Percentiles rank a stretch among this genome's conserved stretches.
phyloP scores from a whole-genome alignment of 2,113 vertebrate species.

The Euleptes europaea region DNA sequence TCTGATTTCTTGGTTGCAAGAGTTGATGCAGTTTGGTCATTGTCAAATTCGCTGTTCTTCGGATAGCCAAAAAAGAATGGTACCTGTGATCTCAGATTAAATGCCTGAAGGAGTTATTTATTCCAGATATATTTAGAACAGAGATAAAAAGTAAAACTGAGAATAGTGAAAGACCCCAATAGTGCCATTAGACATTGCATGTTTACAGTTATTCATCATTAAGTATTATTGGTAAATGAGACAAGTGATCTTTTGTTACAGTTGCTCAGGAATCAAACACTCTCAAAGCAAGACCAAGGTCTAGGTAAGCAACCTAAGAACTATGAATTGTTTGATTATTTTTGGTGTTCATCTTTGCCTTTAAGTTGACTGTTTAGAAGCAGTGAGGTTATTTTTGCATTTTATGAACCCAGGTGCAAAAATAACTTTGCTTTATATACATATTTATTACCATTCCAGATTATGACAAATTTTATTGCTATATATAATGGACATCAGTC shows the following conservation, averaged over 20 bases:
- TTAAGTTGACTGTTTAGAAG: not conserved
- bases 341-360: not conserved
- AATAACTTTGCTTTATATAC: fast-evolving
- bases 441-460: not conserved
- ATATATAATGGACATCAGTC: not conserved
- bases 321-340: not conserved
- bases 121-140: not conserved
- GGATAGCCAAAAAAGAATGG: not conserved
- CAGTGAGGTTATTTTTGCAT: not conserved
- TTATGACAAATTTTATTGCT: fast-evolving
- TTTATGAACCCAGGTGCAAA: not conserved
- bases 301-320: slow-evolving; percentile 67
- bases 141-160: not conserved
- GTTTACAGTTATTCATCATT: not conserved
- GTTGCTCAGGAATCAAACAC: slow-evolving; percentile 74
- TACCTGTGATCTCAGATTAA: not conserved
- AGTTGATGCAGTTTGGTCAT: not conserved
- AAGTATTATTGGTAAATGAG: not conserved
- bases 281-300: slow-evolving; percentile 80
- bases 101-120: not conserved
- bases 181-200: not conserved
- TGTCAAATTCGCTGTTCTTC: not conserved
- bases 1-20: not conserved
- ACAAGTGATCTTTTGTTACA: slow-evolving; percentile 69
- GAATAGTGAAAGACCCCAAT: not conserved